Base-by-base conservation (phyloP, 2,888 invertebrate genomes). In the Ischnus inquisitorius region DNA sequence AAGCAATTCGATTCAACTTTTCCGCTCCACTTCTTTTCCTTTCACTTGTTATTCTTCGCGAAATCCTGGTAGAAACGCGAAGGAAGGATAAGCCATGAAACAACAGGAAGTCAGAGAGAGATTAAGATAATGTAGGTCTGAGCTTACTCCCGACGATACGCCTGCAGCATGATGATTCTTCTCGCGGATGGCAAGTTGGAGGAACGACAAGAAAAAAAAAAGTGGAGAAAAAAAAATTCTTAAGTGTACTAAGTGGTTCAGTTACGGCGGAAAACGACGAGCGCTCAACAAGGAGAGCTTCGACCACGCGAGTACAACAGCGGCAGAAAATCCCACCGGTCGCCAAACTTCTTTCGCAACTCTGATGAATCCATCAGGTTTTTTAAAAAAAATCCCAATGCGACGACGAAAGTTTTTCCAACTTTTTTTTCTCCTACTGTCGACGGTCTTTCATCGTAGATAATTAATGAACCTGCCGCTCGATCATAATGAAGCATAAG, bases 181-280 rank as follows among this genome's bases (percentile, higher is more conserved):
- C 22, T 22, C 54, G 19, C 54, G 54, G 54, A 54, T 22, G 54
- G 54, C 54, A 3, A 54, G 54, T 19, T 54, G 5, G 3, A 51
- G 19, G 16, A 46, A 25, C 0, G 1, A n/a, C 22, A 22, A n/a
- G 28, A 16, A 12, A 10, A n/a, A n/a, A n/a, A n/a, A 48, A 19
- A 14, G 51, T 19, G 16, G 25, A 46, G 34, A 46, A 22, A 57
- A 19, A 68, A 57, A 65, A 62, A 74, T 25, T 46, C 67, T 68
- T 57, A 68, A 77, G 25, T 28, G 41, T 51, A 16, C 54, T 54
- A 39, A 75, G 74, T 62, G 62, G 48, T 64, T 75, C 34, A 19
- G 64, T 75, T 34, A n/a, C 19, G 28, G 51, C 10, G 43, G 10
- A 67, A 43, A 67, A 67, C 22, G 12, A 43, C 14, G 19, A 22